Percentiles rank a stretch among this genome's conserved stretches.
Evolutionary conservation across 1,140 invertebrate genomes (phyloP).

Genomic region (Homarus americanus): DNA sequence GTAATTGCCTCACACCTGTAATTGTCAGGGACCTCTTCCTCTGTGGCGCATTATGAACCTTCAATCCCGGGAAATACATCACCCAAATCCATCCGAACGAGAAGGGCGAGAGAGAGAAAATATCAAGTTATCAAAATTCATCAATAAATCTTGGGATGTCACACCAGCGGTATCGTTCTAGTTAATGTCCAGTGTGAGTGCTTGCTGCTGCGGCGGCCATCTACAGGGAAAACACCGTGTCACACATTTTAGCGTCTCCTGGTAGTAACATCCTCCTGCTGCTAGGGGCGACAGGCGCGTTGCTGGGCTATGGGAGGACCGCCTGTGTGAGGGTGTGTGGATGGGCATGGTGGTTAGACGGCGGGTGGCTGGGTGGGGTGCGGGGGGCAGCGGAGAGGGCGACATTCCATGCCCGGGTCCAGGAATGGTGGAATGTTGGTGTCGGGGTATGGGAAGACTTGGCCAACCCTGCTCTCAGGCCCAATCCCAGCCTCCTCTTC

Average conservation of each 20-base stretch:
- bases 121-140: neutral
- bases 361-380: neutral
- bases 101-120: too few species aligned
- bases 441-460: conserved; percentile 36
- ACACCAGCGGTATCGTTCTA: neutral
- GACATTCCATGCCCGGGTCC: conserved; percentile 22
- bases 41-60: too few species aligned
- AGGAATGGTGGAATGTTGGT: conserved; percentile 62
- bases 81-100: too few species aligned
- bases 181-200: neutral
- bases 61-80: too few species aligned
- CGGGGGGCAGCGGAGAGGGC: neutral
- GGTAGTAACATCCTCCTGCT: neutral
- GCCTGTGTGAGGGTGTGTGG: neutral
- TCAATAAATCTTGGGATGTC: neutral
- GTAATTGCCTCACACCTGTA: too few species aligned
- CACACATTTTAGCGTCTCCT: neutral
- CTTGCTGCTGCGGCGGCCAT: neutral
- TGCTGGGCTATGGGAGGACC: neutral
- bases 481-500: neutral
- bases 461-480: conserved; percentile 32
- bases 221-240: neutral
- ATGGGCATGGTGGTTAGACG: neutral
- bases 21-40: too few species aligned
- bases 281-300: neutral